Evolutionary conservation across 2,797 vertebrate genomes (phyloP).

Genomic region (Labeo calbasu): DNA sequence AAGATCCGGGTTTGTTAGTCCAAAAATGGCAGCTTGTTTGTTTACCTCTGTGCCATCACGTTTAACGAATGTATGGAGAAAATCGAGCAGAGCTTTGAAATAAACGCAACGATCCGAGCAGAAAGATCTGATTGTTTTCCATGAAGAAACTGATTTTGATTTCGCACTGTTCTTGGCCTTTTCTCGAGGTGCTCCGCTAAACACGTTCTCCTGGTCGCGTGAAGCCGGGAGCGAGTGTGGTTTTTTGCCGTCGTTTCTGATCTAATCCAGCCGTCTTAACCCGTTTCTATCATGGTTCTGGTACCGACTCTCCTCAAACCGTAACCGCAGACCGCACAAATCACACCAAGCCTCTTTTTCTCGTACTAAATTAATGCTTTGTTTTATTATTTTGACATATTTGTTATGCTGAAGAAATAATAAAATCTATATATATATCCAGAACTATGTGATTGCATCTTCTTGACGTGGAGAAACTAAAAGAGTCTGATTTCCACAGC

Average conservation of each 20-base stretch:
- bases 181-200: constrained; percentile 53
- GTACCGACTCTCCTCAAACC: constrained; percentile 40
- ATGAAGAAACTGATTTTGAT: background rate
- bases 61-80: constrained; percentile 66
- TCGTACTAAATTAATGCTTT: constrained; percentile 65
- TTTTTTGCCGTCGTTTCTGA: constrained; percentile 53
- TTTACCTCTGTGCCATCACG: constrained; percentile 60
- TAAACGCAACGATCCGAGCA: constrained; percentile 3
- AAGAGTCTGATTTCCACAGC: too few relatives aligned
- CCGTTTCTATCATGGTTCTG: constrained; percentile 63
- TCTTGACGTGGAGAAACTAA: constrained; percentile 59
- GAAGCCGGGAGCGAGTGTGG: background rate
- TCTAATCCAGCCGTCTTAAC: constrained; percentile 48
- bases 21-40: constrained; percentile 64
- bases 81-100: constrained; percentile 2
- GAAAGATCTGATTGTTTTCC: background rate
- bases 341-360: constrained; percentile 57
- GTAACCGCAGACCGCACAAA: constrained; percentile 36
- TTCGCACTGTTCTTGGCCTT: background rate
- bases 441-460: constrained; percentile 67
- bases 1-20: constrained; percentile 32
- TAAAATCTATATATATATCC: constrained; percentile 76
- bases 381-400: constrained; percentile 67
- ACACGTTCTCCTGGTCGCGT: too few relatives aligned
- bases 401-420: constrained; percentile 80